These are phyloP conservation scores for Thalassaphorura encarpata DNA, from an alignment of 1,140 invertebrate genomes.

Conservation along the genomic window DNA sequence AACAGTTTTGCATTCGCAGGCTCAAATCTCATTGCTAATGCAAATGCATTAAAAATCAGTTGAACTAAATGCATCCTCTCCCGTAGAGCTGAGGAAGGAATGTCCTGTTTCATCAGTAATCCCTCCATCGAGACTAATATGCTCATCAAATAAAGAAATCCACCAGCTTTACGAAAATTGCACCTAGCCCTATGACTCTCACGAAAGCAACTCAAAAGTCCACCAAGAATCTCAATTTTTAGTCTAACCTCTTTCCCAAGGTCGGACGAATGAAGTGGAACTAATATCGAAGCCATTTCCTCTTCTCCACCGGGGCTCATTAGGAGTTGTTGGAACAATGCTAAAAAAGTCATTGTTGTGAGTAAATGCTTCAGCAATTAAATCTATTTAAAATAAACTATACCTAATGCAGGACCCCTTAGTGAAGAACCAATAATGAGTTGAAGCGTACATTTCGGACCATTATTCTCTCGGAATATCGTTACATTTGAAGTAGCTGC, in stretches of 20 bases:
- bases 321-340: constrained; percentile 42
- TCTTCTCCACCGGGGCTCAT: constrained; percentile 86
- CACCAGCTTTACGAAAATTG: constrained; percentile 93
- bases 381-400: too few species aligned
- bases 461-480: constrained; percentile 56
- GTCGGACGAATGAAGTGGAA: constrained; percentile 73
- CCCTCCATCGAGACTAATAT: constrained; percentile 88
- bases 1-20: constrained; percentile 98
- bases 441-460: constrained; percentile 23
- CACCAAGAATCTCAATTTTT: constrained; percentile 85
- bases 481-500: constrained; percentile 78
- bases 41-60: constrained; percentile 75
- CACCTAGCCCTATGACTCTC: constrained; percentile 92
- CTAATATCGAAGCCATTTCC: constrained; percentile 83
- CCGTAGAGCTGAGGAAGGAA: constrained; percentile 45
- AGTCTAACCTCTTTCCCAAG: constrained; percentile 63
- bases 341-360: constrained; percentile 16
- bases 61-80: constrained; percentile 27
- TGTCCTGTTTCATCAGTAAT: constrained; percentile 48
- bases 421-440: constrained; percentile 14
- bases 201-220: constrained; percentile 72
- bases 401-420: constrained; percentile 17
- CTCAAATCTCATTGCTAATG: constrained; percentile 96
- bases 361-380: background rate
- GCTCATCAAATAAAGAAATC: constrained; percentile 95